Base-by-base conservation (phyloP, 1,140 invertebrate genomes). In the Vanessa atalanta region DNA sequence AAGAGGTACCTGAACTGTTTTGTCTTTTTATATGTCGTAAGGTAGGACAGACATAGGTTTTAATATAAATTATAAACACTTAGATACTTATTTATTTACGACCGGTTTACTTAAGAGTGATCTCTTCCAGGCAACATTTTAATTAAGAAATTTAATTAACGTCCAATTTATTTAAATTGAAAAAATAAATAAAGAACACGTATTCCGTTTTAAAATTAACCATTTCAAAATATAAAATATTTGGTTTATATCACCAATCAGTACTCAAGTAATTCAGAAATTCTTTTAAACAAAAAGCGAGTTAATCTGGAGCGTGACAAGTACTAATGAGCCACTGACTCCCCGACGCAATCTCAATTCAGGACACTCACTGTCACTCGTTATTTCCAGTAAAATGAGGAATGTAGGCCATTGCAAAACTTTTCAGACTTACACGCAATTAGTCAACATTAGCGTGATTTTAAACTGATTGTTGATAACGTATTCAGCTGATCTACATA, bases 241-340 rank as follows among this genome's bases (percentile, higher is more conserved):
- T 43, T 57, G 16, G 13, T 57, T 23, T 23, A 20, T 23, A 15
- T 53, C 51, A 20, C 14, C 11, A 57, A 66, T 53, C 11, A 12
- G 23, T 26, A 66, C 47, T n/a, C 47, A 53, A 66, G 51, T 53
- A 66, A 14, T 4, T 53, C 15, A 47, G 43, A 73, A 57, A n/a
- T 37, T n/a, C 31, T 50, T 15, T 68, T 23, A 12, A 68, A 73
- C 48, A 47, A 68, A 70, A 68, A 67, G 63, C 43, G 61, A 67
- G 78, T 79, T 65, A 77, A 82, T 86, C 84, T 82, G 79, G 78
- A 84, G 77, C 83, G 77, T 83, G 85, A 84, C 85, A 83, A 78
- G 75, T 81, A 82, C 79, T 83, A 83, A 87, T 85, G 82, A 84
- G 80, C 57, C 73, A 79, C 55, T 69, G 48, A 55, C 37, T 69